These are phyloP conservation scores for Venustoraphidia nigricollis DNA, from an alignment of 2,888 invertebrate species.

Conservation along the genomic window DNA sequence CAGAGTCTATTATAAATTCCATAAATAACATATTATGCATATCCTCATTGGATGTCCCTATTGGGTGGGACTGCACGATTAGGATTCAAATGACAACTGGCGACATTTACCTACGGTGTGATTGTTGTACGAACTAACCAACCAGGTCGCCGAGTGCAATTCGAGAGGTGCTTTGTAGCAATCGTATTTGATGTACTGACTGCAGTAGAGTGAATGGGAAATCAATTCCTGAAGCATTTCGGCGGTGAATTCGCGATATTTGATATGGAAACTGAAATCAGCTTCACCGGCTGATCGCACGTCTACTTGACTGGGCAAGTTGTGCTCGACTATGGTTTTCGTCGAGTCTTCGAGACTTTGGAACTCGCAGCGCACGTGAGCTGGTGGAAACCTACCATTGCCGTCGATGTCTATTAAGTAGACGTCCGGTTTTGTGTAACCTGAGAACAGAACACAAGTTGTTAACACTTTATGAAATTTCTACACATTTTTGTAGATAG, in stretches of 20 bases:
- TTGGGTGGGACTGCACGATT: too few relatives aligned
- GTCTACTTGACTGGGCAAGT: constrained; percentile 79
- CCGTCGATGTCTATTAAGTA: constrained; percentile 90
- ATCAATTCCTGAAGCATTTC: constrained; percentile 85
- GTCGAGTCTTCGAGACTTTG: constrained; percentile 72
- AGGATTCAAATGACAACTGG: constrained; percentile 26
- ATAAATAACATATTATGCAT: too few relatives aligned
- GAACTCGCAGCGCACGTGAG: constrained; percentile 84
- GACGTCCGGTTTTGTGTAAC: constrained; percentile 79
- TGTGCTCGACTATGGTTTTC: constrained; percentile 81
- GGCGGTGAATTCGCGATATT: constrained; percentile 76
- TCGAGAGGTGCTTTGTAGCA: constrained; percentile 80
- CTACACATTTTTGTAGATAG: too few relatives aligned
- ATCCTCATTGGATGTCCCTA: too few relatives aligned
- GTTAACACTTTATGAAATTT: too few relatives aligned
- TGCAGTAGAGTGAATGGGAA: constrained; percentile 76
- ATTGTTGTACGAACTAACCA: constrained; percentile 62
- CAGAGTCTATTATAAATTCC: too few relatives aligned
- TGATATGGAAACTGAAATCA: constrained; percentile 73
- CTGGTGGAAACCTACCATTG: constrained; percentile 81
- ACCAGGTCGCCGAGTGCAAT: constrained; percentile 79
- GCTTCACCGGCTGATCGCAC: constrained; percentile 62
- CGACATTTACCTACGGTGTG: constrained; percentile 48
- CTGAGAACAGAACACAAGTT: constrained; percentile 13
- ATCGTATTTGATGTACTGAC: constrained; percentile 80